Evolutionary conservation across 2,888 invertebrate genomes (phyloP), one percentile per base, ranked within the genome.

Genomic region (Baccha elongata): DNA sequence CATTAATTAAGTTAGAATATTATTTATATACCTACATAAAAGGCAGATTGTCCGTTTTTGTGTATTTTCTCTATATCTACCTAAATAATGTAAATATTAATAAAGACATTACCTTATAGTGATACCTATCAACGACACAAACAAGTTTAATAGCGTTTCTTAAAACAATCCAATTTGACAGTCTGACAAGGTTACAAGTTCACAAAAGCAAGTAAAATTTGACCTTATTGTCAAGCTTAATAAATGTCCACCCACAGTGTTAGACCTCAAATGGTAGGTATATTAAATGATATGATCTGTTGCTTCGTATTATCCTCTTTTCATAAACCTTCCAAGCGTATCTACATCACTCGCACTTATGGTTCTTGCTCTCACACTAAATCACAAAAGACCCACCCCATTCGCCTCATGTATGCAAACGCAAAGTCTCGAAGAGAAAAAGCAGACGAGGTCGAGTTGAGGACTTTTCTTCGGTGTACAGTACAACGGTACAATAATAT

Each of bases 271-370:
- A 76, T 42, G 72, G 72, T 67, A 67, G 65, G 75, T 67, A 67
- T 68, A 83, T 78, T 83, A 83, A 83, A 83, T 83, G 72, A 78
- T 83, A 83, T 83, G 83, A 83, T 83, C 83, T 83, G 83, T 83
- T 83, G 83, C 83, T 83, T 83, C 78, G 62, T 67, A 35, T 60
- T 83, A 67, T 60, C 53, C 76, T 67, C 71, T 53, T 67, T 71
- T 81, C 32, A 50, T 67, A 26, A 26, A 62, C 58, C 58, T 42
- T 29, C 40, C 58, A 58, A 17, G 37, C 64, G 23, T 23, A 21
- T 21, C 62, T 37, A 29, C 58, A 58, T 8, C 46, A 35, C 68
- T 32, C 37, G 37, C 65, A 15, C 19, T 42, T 37, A n/a, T n/a
- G 46, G 23, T 23, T 4, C 8, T 13, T 17, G 2, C n/a, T 13